Conservation (phyloP, 2,797 vertebrate genomes). For the Cossypha caffra region DNA sequence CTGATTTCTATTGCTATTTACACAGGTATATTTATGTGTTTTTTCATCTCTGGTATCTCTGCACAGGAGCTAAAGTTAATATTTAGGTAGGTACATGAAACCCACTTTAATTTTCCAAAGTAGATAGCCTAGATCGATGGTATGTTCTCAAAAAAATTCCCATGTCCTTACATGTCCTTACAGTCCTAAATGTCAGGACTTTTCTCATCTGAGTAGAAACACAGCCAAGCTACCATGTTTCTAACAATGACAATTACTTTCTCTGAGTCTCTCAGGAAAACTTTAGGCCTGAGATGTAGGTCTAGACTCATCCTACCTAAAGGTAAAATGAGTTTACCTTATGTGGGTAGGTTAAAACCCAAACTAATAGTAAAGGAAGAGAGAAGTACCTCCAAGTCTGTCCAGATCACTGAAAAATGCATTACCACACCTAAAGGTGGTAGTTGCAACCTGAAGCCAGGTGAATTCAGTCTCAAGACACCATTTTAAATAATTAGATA, state of each 20-base stretch:
- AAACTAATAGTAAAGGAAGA: background rate
- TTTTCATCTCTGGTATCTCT: slow-evolving; percentile 7
- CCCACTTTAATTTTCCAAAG: background rate
- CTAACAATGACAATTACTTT: background rate
- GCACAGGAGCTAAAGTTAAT: background rate
- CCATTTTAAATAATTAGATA: background rate
- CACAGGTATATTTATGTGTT: slow-evolving; percentile 33
- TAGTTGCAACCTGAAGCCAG: background rate
- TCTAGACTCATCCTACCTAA: background rate
- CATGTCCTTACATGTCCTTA: background rate
- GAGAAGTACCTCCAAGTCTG: background rate
- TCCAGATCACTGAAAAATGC: background rate
- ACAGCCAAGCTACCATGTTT: background rate
- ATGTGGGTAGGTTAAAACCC: background rate
- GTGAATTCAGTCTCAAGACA: background rate
- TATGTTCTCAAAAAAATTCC: background rate
- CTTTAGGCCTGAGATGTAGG: background rate
- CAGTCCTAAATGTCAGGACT: too few relatives aligned
- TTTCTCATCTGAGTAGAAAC: too few relatives aligned
- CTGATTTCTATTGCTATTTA: slow-evolving; percentile 54
- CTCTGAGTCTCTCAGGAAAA: background rate
- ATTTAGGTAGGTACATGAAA: background rate
- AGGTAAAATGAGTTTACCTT: background rate
- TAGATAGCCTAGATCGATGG: background rate
- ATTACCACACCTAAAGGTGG: background rate